Percentiles rank a stretch among this genome's conserved stretches.
phyloP scores from a whole-genome alignment of 2,888 invertebrate species.

The Lumbricus terrestris region DNA sequence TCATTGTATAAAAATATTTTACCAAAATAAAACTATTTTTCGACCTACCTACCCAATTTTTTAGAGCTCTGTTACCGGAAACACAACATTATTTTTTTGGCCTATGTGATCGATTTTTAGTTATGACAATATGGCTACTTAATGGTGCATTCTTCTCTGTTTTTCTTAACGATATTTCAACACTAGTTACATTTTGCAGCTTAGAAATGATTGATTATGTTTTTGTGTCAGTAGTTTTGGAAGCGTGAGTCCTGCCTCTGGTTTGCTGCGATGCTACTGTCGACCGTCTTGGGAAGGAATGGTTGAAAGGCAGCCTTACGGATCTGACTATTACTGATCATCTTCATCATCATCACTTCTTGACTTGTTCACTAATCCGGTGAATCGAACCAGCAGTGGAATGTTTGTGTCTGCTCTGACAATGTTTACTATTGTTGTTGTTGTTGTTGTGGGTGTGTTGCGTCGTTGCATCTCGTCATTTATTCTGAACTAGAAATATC shows the following conservation, averaged over 20 bases:
- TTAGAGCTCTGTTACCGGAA: too few relatives aligned
- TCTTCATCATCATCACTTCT: not conserved
- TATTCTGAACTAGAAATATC: not conserved
- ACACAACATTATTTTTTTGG: too few relatives aligned
- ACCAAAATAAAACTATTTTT: too few relatives aligned
- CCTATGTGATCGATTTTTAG: too few relatives aligned
- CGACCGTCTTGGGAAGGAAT: constrained; percentile 44
- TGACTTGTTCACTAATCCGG: not conserved
- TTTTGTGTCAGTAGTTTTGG: constrained; percentile 36
- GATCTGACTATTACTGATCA: constrained; percentile 43
- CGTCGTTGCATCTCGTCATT: not conserved
- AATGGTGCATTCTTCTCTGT: not conserved
- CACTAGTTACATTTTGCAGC: too few relatives aligned
- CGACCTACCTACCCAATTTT: too few relatives aligned
- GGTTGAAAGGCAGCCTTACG: constrained; percentile 39
- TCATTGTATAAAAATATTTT: too few relatives aligned
- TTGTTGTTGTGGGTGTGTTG: not conserved
- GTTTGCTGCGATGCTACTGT: constrained; percentile 42
- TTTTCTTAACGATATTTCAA: not conserved
- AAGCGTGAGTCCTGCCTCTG: constrained; percentile 34
- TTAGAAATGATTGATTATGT: not conserved
- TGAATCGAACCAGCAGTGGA: not conserved
- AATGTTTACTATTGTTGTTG: not conserved
- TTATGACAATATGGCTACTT: not conserved
- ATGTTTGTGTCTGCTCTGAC: not conserved